Percentiles rank a stretch among this genome's conserved stretches.
Conservation (phyloP, 2,797 vertebrate species). For the Chloroceryle inda region DNA sequence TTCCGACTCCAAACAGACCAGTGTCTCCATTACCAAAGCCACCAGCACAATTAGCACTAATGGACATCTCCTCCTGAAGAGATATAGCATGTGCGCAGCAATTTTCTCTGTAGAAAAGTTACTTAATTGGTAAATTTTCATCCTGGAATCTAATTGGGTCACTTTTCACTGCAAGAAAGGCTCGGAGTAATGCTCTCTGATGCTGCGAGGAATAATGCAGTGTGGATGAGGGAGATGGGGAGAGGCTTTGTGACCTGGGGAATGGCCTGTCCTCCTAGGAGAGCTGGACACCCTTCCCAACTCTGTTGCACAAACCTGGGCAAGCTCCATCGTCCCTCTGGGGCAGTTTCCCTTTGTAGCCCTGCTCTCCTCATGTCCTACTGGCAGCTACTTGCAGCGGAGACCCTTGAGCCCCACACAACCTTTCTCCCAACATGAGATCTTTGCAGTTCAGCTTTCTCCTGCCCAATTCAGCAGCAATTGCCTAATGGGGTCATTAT, state of each 20-base stretch:
- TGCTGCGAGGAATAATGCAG: background rate
- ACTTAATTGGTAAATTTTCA: conserved; percentile 10
- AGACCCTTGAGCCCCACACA: background rate
- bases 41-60: conserved; percentile 22
- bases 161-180: background rate
- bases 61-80: background rate
- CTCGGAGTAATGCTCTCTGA: background rate
- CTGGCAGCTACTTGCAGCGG: background rate
- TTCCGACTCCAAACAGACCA: background rate
- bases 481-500: background rate
- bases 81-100: background rate
- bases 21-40: conserved; percentile 2
- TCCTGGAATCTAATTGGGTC: background rate
- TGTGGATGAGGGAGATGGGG: background rate
- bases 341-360: background rate
- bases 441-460: background rate
- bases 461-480: background rate
- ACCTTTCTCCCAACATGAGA: background rate
- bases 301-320: background rate
- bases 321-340: background rate
- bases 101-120: background rate
- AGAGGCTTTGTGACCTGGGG: background rate
- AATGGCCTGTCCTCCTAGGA: background rate
- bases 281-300: background rate
- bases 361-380: background rate